Percentiles rank a stretch among this genome's conserved stretches.
Conservation (phyloP, 2,888 invertebrate genomes). For the Nycteola revayana region DNA sequence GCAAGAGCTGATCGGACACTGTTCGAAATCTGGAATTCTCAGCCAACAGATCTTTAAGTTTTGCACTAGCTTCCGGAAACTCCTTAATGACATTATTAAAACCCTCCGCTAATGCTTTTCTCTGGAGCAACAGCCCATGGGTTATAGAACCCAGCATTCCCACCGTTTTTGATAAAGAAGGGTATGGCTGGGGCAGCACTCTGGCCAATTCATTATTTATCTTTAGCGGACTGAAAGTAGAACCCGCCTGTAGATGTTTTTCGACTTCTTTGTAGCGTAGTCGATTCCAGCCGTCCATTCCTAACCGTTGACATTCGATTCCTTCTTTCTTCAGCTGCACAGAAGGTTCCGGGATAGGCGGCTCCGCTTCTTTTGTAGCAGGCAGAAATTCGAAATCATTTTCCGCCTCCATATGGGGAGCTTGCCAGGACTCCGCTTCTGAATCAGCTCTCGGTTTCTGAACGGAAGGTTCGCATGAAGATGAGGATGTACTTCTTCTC, state of each 20-base stretch:
- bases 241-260: slow-evolving; percentile 15
- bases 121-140: slow-evolving; percentile 12
- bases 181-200: slow-evolving; percentile 1
- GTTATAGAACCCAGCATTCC: slow-evolving; percentile 14
- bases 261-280: slow-evolving; percentile 20
- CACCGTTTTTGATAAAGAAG: slow-evolving; percentile 8
- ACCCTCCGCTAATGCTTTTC: slow-evolving; percentile 10
- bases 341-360: slow-evolving; percentile 7
- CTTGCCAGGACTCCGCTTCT: too few relatives aligned
- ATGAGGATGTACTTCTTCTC: slow-evolving; percentile 1
- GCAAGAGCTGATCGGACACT: slow-evolving; percentile 16
- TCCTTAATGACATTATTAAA: slow-evolving; percentile 3
- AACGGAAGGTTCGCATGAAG: too few relatives aligned
- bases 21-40: slow-evolving; percentile 7
- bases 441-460: too few relatives aligned
- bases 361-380: slow-evolving; percentile 12
- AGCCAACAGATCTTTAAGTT: slow-evolving; percentile 4
- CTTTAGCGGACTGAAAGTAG: slow-evolving; percentile 17
- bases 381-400: slow-evolving; percentile 6
- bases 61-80: slow-evolving; percentile 2
- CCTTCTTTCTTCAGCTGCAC: slow-evolving; percentile 11
- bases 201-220: slow-evolving; percentile 13
- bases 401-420: too few relatives aligned
- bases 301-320: slow-evolving; percentile 18
- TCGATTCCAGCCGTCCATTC: slow-evolving; percentile 12